Conservation (phyloP, 2,888 invertebrate species). For the Frankliniella intonsa region DNA sequence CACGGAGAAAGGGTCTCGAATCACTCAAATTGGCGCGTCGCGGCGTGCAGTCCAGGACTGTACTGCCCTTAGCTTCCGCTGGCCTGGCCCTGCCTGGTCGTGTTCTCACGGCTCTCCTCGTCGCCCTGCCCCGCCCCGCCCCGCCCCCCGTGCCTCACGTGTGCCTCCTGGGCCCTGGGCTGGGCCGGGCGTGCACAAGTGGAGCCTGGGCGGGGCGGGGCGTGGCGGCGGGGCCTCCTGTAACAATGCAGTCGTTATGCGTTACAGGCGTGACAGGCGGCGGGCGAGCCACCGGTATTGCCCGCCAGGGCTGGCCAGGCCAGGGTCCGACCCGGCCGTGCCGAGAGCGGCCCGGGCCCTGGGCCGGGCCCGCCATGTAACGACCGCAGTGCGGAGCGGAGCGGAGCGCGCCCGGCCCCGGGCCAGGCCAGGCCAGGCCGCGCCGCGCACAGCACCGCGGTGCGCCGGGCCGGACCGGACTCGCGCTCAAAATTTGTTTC, state of each 20-base stretch:
- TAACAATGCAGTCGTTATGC: conserved; percentile 26
- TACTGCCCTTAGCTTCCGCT: too few relatives aligned
- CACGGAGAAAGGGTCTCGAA: too few relatives aligned
- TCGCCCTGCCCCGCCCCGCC: too few relatives aligned
- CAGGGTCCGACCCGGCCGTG: background rate
- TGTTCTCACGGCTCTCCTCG: too few relatives aligned
- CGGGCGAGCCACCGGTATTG: conserved; percentile 7
- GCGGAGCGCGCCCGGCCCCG: background rate
- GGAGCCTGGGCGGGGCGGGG: background rate
- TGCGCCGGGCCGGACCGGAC: background rate
- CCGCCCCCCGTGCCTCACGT: too few relatives aligned
- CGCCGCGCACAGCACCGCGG: too few relatives aligned
- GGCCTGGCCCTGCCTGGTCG: background rate
- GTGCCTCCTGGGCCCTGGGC: background rate
- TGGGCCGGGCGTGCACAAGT: background rate
- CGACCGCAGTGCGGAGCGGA: background rate
- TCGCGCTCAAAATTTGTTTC: background rate
- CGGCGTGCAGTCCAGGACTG: background rate
- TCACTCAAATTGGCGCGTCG: too few relatives aligned
- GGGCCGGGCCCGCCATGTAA: background rate
- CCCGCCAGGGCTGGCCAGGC: background rate
- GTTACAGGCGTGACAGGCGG: conserved; percentile 16
- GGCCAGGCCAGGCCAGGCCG: too few relatives aligned
- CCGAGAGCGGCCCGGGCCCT: background rate
- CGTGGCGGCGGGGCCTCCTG: background rate